Conservation (phyloP, 1,140 invertebrate species). For the Macrocentrus cingulum region DNA sequence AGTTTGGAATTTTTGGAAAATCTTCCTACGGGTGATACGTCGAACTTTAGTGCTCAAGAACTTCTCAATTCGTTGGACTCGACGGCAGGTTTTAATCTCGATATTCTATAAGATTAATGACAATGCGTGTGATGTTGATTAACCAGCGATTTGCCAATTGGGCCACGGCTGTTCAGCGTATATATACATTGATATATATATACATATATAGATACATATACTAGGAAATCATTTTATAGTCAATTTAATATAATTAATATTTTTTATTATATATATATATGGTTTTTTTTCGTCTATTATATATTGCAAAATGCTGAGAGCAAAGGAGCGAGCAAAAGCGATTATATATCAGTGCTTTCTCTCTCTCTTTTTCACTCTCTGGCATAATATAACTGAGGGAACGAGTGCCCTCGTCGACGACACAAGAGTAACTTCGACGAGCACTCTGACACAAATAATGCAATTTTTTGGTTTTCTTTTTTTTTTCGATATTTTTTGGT, state of each 20-base stretch:
- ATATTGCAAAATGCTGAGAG: slow-evolving; percentile 13
- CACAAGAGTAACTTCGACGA: slow-evolving; percentile 43
- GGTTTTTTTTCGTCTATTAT: slow-evolving; percentile 16
- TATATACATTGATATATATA: too few relatives aligned
- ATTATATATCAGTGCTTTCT: not conserved
- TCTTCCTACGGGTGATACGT: slow-evolving; percentile 69
- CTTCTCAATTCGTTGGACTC: slow-evolving; percentile 71
- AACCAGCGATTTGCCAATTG: slow-evolving; percentile 1
- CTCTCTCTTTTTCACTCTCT: slow-evolving; percentile 23
- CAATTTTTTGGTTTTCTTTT: slow-evolving; percentile 12
- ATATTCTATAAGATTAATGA: slow-evolving; percentile 49
- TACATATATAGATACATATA: too few relatives aligned
- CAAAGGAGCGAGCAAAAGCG: slow-evolving; percentile 14
- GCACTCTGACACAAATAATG: slow-evolving; percentile 36
- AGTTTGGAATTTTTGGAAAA: slow-evolving; percentile 81
- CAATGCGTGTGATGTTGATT: not conserved
- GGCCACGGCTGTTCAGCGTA: slow-evolving; percentile 8
- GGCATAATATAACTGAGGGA: slow-evolving; percentile 1
- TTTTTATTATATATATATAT: slow-evolving; percentile 16
- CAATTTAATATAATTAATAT: slow-evolving; percentile 35
- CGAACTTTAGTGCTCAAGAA: slow-evolving; percentile 75
- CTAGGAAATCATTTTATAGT: slow-evolving; percentile 45
- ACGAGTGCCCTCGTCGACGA: slow-evolving; percentile 48
- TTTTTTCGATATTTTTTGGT: slow-evolving; percentile 7
- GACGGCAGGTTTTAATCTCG: slow-evolving; percentile 61